Evolutionary conservation across 1,140 invertebrate genomes (phyloP), one percentile per base, ranked within the genome.

Genomic region (Danaus melanippus): DNA sequence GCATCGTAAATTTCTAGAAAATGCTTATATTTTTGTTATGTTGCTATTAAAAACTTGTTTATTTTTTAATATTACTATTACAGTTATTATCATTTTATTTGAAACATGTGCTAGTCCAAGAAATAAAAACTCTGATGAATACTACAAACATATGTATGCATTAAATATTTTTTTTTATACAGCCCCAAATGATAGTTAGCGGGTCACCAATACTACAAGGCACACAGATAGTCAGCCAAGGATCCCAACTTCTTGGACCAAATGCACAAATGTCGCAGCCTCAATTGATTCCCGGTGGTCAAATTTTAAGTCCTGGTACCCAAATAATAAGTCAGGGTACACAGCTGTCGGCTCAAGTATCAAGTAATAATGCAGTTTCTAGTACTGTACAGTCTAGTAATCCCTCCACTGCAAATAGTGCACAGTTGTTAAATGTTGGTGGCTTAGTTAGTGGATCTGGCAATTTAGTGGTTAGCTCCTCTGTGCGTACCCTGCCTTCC

Each of bases 311-410:
- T 63, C 80, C 79, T 12, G 76, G 67, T 10, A 86, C 83, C 32
- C 83, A 86, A 53, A 86, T 86, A 17, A 86, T 86, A 44, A 86
- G 81, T 58, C 84, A 86, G 62, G 84, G 84, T 9, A 79, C 76
- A 9, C 84, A 86, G 53, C 51, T 86, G 39, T 76, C 79, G 41
- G 74, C 69, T 45, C 82, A 74, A 56, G 71, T 77, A 47, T 74
- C 74, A 48, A 77, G 60, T 54, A 50, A 71, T 56, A 76, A 66
- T 56, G 56, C 62, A 56, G 68, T 62, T 17, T 64, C 64, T 42
- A 71, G 46, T 56, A 79, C 63, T 72, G 63, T 71, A 44, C 79
- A 75, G 66, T 62, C 68, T 10, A 77, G 55, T 72, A 76, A 69
- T 45, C 63, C 71, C 4, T 64, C 78, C n/a, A 51, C 76, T 43